Base-by-base conservation (phyloP, 2,113 vertebrate species). In the Sinocyclocheilus anshuiensis region DNA sequence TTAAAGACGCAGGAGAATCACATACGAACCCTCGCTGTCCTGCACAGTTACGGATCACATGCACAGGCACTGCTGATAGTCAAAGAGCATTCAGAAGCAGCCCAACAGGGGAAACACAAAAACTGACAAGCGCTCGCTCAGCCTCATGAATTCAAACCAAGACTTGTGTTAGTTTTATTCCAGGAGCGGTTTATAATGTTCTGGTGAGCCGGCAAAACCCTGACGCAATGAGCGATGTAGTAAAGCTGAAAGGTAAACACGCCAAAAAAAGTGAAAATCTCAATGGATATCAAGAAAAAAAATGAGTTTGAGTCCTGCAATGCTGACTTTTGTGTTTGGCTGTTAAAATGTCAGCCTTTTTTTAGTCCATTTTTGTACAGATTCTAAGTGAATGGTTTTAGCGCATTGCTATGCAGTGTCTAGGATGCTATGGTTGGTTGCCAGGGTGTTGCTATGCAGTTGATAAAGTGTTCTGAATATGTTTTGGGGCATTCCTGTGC, bases 31-130 rank as follows among this genome's bases (percentile, higher is more conserved):
- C 42, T 75, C 72, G 11, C 42, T 48, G 42, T 76, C 72, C 20
- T 13, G 15, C 50, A 53, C 76, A 9, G 48, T 22, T 33, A 55
- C 76, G 9, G 76, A 77, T 77, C 76, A 77, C 76, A 77, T 11
- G 48, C 75, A 33, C 4, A 77, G 2, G 13, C 48, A 2, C 75
- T 53, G 48, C 75, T 29, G 75, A 77, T 18, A 50, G 42, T 77
- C 15, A 53, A 77, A 20, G 48, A 29, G 48, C 48, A 53, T 29
- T 53, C 45, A 77, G 75, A 77, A 77, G 22, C 48, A 20, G 76
- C 48, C 45, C 76, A 55, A 76, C 42, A 26, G 72, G 42, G 42
- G 42, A 76, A 76, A 16, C 72, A 55, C n/a, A 12, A 24, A 77
- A 55, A 18, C 75, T 77, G 48, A 55, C 76, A 77, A 15, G 12